Evolutionary conservation across 2,113 vertebrate species (phyloP).

Genomic region (Carettochelys insculpta): DNA sequence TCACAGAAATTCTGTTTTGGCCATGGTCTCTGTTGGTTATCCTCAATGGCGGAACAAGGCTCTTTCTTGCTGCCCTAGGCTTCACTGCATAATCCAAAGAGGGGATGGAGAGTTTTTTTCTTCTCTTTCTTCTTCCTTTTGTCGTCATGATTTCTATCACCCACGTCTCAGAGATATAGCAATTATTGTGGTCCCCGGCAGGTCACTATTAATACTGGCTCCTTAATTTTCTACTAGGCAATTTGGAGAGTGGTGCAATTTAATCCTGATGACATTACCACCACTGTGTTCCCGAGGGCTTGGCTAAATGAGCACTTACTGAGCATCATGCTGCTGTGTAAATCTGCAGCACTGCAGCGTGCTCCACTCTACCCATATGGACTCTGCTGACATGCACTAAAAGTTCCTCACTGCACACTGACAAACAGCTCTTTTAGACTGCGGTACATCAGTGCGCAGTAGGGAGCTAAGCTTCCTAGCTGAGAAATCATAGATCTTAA

Average conservation of each 20-base stretch:
- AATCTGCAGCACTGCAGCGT: neutral
- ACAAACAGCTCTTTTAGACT: neutral
- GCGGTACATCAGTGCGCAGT: neutral
- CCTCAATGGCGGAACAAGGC: neutral
- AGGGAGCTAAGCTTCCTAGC: neutral
- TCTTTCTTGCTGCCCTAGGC: neutral
- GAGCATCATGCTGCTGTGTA: neutral
- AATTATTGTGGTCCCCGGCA: neutral
- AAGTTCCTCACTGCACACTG: neutral
- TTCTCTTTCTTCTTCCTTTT: accelerated
- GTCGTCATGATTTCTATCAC: neutral
- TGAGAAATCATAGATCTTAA: neutral
- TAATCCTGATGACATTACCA: neutral
- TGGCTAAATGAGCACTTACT: neutral
- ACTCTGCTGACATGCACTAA: neutral
- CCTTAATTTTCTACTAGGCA: neutral
- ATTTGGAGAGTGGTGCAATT: neutral
- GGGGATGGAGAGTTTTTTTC: neutral
- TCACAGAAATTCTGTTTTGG: conserved; percentile 48
- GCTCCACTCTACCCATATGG: neutral
- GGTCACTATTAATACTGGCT: neutral
- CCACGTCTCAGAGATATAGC: neutral
- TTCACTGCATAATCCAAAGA: neutral
- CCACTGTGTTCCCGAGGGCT: neutral
- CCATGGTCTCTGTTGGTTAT: conserved; percentile 28